Base-by-base conservation (phyloP, 2,888 invertebrate genomes). In the Amorpha juglandis region DNA sequence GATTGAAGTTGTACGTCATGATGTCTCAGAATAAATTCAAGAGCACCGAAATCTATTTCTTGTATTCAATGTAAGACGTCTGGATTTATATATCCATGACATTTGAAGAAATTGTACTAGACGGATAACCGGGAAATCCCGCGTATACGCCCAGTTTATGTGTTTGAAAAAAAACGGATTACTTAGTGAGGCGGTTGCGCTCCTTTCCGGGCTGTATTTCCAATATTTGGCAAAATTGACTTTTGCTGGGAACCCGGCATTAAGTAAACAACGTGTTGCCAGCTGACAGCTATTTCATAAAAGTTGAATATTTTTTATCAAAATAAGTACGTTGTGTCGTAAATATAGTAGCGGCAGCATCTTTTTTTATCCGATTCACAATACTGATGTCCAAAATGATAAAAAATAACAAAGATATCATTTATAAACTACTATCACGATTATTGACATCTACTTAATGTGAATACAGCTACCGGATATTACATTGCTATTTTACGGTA, bases 181-280 rank as follows among this genome's bases (percentile, higher is more conserved):
- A 67, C 53, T 68, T 50, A 69, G 63, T 63, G 68, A 71, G 67
- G 68, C 69, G 62, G 48, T 62, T 35, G 58, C 19, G 58, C 12
- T 69, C 68, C 71, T 67, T 70, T 74, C 73, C 69, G 69, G 48
- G 47, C 63, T 55, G 66, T 67, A 66, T 51, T 16, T 55, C 66
- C 42, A 70, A 70, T 70, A 72, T 76, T 77, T 74, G 67, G 51
- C 69, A 67, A 73, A 74, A 72, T 74, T 71, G 67, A 68, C 62
- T 62, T 64, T 52, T 64, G 45, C 53, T 55, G 55, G 70, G 68
- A 65, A 70, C 52, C 35, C 27, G 47, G 38, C 35, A 38, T 52
- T 21, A 50, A 45, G 47, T 58, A 63, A 42, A 45, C 9, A 62
- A 63, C 19, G 63, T 69, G 47, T 68, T 63, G 51, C 48, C 47